These are phyloP conservation scores for Pyrochroa serraticornis DNA, from an alignment of 2,888 invertebrate species.

Conservation along the genomic window DNA sequence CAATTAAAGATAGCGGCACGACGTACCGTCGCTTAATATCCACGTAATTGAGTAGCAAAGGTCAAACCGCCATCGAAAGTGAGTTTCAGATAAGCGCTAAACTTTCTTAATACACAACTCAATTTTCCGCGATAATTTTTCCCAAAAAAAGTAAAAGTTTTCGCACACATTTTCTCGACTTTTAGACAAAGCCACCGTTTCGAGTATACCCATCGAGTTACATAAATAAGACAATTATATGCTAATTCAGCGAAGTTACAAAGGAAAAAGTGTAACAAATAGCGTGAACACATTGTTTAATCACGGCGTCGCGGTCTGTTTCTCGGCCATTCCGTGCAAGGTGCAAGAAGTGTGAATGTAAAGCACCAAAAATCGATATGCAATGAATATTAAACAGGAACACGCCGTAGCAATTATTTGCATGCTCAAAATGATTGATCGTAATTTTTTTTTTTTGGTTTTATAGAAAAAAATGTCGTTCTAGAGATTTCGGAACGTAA, in stretches of 20 bases:
- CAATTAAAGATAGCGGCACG: slow-evolving; percentile 19
- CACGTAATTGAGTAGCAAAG: slow-evolving; percentile 16
- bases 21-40: slow-evolving; percentile 15
- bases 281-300: slow-evolving; percentile 16
- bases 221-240: slow-evolving; percentile 8
- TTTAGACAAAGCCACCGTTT: background rate
- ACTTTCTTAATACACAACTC: background rate
- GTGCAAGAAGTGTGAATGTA: slow-evolving; percentile 30
- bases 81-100: slow-evolving; percentile 1
- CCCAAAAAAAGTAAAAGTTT: no score
- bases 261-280: slow-evolving; percentile 16
- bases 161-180: no score
- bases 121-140: no score
- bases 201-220: background rate
- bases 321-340: slow-evolving; percentile 37
- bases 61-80: slow-evolving; percentile 21
- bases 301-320: slow-evolving; percentile 33
- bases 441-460: slow-evolving; percentile 11
- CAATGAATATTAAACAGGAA: slow-evolving; percentile 32
- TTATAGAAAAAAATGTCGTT: background rate
- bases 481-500: background rate
- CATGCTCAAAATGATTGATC: slow-evolving; percentile 22
- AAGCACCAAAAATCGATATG: slow-evolving; percentile 35
- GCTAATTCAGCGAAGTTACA: background rate
- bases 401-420: slow-evolving; percentile 15